Evolutionary conservation across 2,888 invertebrate genomes (phyloP), one percentile per base, ranked within the genome.

Genomic region (Luperina testacea): DNA sequence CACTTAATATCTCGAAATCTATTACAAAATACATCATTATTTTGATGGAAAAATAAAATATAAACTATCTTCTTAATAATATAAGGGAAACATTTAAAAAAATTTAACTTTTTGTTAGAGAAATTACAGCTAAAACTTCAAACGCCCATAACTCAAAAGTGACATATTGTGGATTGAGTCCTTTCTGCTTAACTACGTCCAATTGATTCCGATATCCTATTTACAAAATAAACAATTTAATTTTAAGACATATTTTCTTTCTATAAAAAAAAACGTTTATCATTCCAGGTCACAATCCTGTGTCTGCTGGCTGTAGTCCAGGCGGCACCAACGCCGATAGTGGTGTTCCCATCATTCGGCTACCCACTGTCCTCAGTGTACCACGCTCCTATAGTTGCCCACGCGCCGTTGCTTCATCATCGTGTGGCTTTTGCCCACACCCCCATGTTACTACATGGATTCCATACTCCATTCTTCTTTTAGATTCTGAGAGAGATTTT

Each of bases 381-480:
- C 77, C 92, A 93, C 8, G 91, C 92, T 0, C 91, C 93, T 4
- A 83, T 93, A 7, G 88, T 93, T 8, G 86, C 91, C 59, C 92
- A 92, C 65, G 90, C 93, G 2, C 93, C 94, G 0, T 81, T 94
- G 4, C 85, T 94, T n/a, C 94, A 93, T 88, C 93, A 92, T 88
- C 93, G 92, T 68, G 92, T 91, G 0, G 92, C 94, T 0, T 80
- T 94, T 57, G 71, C 90, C 5, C 81, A 86, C n/a, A 32, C 73
- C 0, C 80, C 81, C 0, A 67, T 84, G 0, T 51, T 89, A 13
- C 11, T 83, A 0, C 78, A 80, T 13, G 83, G 80, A 2, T 81
- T 75, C 15, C 87, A 82, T 68, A 61, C 84, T 15, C 87, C 88
- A 0, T 72, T 76, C 15, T 78, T 83, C 9, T 83, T 78, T 71